Evolutionary conservation across 35 echinoderm and acorn worm genomes (phyloP).

Genomic region (Strongylocentrotus purpuratus): DNA sequence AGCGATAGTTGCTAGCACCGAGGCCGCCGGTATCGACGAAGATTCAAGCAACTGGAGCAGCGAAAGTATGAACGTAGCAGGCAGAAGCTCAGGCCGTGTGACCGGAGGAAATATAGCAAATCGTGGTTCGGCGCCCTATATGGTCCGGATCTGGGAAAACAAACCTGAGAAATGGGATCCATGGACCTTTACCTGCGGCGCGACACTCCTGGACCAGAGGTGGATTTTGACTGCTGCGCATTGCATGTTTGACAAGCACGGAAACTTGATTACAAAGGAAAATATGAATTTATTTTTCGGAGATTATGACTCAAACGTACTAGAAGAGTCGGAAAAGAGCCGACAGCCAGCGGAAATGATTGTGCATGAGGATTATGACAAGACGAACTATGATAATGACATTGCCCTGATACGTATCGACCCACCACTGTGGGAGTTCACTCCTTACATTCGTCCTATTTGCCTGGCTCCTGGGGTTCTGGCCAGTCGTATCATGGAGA

Average conservation of each 20-base stretch:
- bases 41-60: background rate
- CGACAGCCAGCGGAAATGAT: constrained; percentile 53
- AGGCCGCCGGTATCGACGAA: no score
- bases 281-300: constrained; percentile 62
- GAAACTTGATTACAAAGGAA: background rate
- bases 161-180: background rate
- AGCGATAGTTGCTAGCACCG: constrained; percentile 43
- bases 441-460: constrained; percentile 80
- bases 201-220: constrained; percentile 62
- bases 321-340: constrained; percentile 48
- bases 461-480: constrained; percentile 62
- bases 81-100: constrained; percentile 44
- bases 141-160: constrained; percentile 55
- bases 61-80: background rate
- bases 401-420: constrained; percentile 75
- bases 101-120: constrained; percentile 61
- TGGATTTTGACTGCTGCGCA: constrained; percentile 88
- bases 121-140: constrained; percentile 81
- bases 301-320: constrained; percentile 51
- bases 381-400: constrained; percentile 58
- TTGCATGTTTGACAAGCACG: background rate
- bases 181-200: constrained; percentile 64
- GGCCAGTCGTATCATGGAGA: constrained; percentile 3
- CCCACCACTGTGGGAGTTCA: constrained; percentile 61
- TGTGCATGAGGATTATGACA: constrained; percentile 49